phyloP scores from a whole-genome alignment of 2,888 invertebrate genomes.

The Eurytoma californica region DNA sequence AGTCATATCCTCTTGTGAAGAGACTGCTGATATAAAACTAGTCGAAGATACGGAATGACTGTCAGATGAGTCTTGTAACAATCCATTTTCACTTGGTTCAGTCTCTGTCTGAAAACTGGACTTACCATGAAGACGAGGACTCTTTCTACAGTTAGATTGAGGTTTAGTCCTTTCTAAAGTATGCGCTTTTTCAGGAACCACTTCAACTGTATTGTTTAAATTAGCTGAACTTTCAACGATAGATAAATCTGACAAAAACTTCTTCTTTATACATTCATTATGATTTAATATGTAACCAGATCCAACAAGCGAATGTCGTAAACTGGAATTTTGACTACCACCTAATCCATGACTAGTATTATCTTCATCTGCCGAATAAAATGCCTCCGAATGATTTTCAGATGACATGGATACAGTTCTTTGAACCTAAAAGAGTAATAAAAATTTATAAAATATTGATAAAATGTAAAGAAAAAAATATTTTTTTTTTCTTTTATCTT shows the following conservation, averaged over 20 bases:
- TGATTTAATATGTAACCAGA: slow-evolving; percentile 75
- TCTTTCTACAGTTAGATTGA: slow-evolving; percentile 62
- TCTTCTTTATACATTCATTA: slow-evolving; percentile 76
- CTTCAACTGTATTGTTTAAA: slow-evolving; percentile 56
- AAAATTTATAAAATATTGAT: no score
- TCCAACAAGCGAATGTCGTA: slow-evolving; percentile 82
- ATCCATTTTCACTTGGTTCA: slow-evolving; percentile 65
- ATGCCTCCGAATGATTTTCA: slow-evolving; percentile 93
- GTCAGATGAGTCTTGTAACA: slow-evolving; percentile 80
- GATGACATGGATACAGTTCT: slow-evolving; percentile 91
- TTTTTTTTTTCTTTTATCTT: neutral
- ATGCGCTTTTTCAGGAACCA: slow-evolving; percentile 69
- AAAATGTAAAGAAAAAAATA: neutral
- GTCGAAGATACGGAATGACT: slow-evolving; percentile 89
- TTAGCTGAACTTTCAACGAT: slow-evolving; percentile 74
- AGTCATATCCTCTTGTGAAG: slow-evolving; percentile 94
- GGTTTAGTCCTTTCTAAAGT: slow-evolving; percentile 70
- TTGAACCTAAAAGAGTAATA: slow-evolving; percentile 77
- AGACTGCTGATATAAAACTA: slow-evolving; percentile 92
- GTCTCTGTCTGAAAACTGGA: slow-evolving; percentile 60
- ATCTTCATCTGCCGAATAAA: slow-evolving; percentile 96
- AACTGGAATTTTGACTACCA: slow-evolving; percentile 82
- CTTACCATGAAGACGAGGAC: slow-evolving; percentile 63
- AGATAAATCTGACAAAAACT: slow-evolving; percentile 79
- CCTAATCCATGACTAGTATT: slow-evolving; percentile 76